phyloP scores from a whole-genome alignment of 2,113 vertebrate species.

The Cyprinodon variegatus region DNA sequence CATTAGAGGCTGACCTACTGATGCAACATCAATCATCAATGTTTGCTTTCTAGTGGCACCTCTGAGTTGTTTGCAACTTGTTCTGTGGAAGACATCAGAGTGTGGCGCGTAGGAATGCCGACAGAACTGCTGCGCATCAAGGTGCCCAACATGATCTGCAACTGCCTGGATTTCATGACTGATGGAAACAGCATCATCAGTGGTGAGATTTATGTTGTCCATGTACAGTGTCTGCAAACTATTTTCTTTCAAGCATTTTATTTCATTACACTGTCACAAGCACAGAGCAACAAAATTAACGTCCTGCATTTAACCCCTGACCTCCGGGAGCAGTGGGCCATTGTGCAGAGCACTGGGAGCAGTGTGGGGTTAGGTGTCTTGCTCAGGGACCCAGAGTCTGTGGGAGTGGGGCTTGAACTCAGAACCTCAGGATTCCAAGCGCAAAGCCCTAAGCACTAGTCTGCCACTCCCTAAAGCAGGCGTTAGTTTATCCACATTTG shows the following conservation, averaged over 20 bases:
- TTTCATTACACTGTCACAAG: no score
- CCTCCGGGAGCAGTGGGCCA: no score
- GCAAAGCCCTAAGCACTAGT: no score
- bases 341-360: no score
- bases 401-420: no score
- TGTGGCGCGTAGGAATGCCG: constrained; percentile 84
- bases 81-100: constrained; percentile 85
- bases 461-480: no score
- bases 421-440: no score
- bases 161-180: constrained; percentile 82
- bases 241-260: background rate
- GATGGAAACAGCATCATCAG: constrained; percentile 90
- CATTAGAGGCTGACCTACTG: constrained; percentile 65
- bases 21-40: background rate
- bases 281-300: no score
- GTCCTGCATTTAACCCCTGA: no score
- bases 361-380: no score
- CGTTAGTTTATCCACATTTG: no score
- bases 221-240: background rate
- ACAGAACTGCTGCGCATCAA: constrained; percentile 86
- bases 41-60: constrained; percentile 76
- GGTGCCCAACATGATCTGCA: constrained; percentile 86
- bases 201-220: constrained; percentile 71
- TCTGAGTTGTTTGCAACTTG: constrained; percentile 90
- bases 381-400: no score